A percentile compares a stretch with the other conserved stretches of the same genome.
Conservation (phyloP, 2,797 vertebrate species). For the Falco biarmicus region DNA sequence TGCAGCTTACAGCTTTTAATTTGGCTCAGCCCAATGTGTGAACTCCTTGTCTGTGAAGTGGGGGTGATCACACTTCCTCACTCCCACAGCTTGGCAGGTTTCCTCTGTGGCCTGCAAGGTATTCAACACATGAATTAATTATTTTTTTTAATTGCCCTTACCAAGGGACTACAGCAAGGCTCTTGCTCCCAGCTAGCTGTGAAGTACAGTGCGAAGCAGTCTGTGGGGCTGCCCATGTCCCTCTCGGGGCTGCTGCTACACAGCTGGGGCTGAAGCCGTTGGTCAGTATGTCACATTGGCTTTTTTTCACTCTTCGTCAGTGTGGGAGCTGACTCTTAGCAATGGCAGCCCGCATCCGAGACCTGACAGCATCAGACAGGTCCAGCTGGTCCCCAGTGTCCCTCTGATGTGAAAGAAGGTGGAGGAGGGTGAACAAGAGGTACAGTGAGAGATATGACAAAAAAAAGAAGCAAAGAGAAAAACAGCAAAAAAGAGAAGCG, state of each 20-base stretch:
- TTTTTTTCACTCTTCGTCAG: neutral
- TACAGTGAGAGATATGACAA: neutral
- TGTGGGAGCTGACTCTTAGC: neutral
- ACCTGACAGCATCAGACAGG: neutral
- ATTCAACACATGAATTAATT: neutral
- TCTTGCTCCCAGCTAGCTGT: neutral
- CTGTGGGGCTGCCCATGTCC: accelerated
- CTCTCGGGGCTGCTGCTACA: neutral
- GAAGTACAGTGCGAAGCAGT: accelerated
- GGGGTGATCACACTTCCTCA: neutral
- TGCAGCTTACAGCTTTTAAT: neutral
- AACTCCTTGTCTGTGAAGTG: conserved; percentile 15
- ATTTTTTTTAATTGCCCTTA: neutral
- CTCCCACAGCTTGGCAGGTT: conserved; percentile 14
- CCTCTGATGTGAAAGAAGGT: neutral
- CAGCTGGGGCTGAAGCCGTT: accelerated
- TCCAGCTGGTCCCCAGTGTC: neutral
- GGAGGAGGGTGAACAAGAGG: neutral
- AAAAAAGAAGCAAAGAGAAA: neutral
- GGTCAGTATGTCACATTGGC: accelerated
- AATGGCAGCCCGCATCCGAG: neutral
- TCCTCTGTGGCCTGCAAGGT: neutral
- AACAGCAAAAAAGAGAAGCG: neutral
- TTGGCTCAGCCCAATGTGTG: neutral
- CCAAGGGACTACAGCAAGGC: neutral